Evolutionary conservation across 2,113 vertebrate species (phyloP), one percentile per base, ranked within the genome.

Genomic region (Micronycteris hirsuta): DNA sequence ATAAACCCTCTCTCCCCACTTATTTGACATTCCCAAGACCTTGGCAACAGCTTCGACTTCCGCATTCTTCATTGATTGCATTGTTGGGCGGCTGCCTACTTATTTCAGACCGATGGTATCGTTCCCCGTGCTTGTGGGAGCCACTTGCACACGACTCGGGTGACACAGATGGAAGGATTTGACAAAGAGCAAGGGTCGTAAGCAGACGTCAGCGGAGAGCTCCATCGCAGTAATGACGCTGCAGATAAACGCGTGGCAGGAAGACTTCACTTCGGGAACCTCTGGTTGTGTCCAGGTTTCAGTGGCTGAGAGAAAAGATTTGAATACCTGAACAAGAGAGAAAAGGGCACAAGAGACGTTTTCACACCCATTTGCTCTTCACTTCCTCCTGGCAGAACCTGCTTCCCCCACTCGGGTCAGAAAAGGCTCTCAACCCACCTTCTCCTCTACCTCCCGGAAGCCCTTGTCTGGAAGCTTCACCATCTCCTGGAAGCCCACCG

Each of bases 371-470:
- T 95, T 97, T 54, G 80, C 93, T 97, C 96, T 98, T 97, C 97
- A 97, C 97, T 98, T 98, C 98, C 77, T 1, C 7, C 97, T 96
- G 91, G 96, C 97, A 82, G 89, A 97, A 97, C 94, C 89, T 97
- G 93, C 96, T 96, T 97, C 96, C 26, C 56, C 41, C 33, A 15
- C 76, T 65, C 6, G 58, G 26, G 14, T 56, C 54, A 20, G 16
- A 9, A 12, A 3, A 12, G 36, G 2, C 13, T 10, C 41, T 61
- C 0, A 7, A n/a, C 1, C 5, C 31, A 38, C 20, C 9, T 45
- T 73, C 36, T 31, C n/a, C 41, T 20, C 70, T 41, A 49, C 36
- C 58, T 7, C 54, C 54, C 1, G 8, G 20, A 8, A 38, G 4
- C 58, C 43, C 49, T 41, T 47, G 9, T 33, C 38, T 24, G 43